phyloP scores from a whole-genome alignment of 2,113 vertebrate genomes.

The Prunella fulvescens region DNA sequence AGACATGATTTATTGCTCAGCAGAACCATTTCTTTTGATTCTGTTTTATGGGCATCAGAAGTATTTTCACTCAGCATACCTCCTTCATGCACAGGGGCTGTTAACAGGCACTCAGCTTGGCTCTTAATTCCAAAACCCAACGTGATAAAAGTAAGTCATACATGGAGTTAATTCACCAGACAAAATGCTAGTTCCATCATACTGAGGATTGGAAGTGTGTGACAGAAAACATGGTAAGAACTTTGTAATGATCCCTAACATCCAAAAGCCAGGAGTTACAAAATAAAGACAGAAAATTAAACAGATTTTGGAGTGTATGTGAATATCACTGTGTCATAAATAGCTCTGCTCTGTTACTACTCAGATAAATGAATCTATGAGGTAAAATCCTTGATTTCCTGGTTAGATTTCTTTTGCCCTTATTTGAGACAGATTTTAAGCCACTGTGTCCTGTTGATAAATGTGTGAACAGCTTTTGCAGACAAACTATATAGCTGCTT shows the following conservation, averaged over 20 bases:
- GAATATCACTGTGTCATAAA: background rate
- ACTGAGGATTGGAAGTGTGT: background rate
- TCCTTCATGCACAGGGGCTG: background rate
- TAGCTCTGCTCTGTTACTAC: background rate
- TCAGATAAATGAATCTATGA: background rate
- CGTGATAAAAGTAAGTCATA: background rate
- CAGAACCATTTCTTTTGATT: background rate
- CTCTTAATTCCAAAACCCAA: background rate
- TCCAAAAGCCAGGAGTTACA: background rate
- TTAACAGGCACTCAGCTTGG: background rate
- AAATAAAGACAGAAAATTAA: background rate
- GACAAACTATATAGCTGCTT: background rate
- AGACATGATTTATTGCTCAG: background rate
- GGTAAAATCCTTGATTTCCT: background rate
- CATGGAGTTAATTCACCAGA: background rate
- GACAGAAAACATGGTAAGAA: background rate
- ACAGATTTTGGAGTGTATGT: background rate
- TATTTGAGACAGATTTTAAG: background rate
- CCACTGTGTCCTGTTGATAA: background rate
- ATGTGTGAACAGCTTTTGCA: background rate
- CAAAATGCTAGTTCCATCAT: background rate
- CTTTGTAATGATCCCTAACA: background rate
- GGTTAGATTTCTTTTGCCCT: background rate
- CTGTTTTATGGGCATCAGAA: background rate
- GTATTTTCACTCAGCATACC: background rate